A percentile compares a stretch with the other conserved stretches of the same genome.
phyloP scores from a whole-genome alignment of 2,797 vertebrate species.

The Hafferia zeledoni region DNA sequence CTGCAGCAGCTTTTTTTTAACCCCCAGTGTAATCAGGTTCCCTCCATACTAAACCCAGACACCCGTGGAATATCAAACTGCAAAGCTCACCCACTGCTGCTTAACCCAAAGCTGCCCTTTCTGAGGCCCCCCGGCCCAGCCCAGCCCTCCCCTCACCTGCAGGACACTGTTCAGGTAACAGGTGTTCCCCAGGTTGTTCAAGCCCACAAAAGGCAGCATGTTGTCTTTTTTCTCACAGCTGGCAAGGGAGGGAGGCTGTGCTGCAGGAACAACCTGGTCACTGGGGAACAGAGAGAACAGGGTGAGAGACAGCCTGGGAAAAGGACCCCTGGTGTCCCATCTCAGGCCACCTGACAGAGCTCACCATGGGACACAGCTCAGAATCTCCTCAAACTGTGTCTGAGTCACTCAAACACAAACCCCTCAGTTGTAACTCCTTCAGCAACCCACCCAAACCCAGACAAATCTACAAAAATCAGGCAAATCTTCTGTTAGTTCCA shows the following conservation, averaged over 20 bases:
- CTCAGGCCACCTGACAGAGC: not conserved
- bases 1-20: not conserved
- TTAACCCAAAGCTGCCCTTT: not conserved
- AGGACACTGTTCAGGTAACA: slow-evolving; percentile 98
- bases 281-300: slow-evolving; percentile 43
- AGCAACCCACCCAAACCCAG: not conserved
- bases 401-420: not conserved
- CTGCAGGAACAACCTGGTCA: slow-evolving; percentile 88
- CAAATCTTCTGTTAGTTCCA: not conserved
- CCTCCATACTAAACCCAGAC: not conserved
- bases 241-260: slow-evolving; percentile 78
- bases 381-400: not conserved
- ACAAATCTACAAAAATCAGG: not conserved
- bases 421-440: not conserved
- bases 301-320: accelerated
- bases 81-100: not conserved
- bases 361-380: not conserved
- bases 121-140: accelerated
- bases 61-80: not conserved
- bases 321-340: not conserved
- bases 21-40: not conserved
- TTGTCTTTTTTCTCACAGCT: slow-evolving; percentile 86
- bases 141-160: slow-evolving; percentile 78
- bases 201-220: slow-evolving; percentile 91
- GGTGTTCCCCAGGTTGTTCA: slow-evolving; percentile 97